Evolutionary conservation across 2,888 invertebrate species (phyloP), one percentile per base, ranked within the genome.

Genomic region (Pseudococcus longispinus): DNA sequence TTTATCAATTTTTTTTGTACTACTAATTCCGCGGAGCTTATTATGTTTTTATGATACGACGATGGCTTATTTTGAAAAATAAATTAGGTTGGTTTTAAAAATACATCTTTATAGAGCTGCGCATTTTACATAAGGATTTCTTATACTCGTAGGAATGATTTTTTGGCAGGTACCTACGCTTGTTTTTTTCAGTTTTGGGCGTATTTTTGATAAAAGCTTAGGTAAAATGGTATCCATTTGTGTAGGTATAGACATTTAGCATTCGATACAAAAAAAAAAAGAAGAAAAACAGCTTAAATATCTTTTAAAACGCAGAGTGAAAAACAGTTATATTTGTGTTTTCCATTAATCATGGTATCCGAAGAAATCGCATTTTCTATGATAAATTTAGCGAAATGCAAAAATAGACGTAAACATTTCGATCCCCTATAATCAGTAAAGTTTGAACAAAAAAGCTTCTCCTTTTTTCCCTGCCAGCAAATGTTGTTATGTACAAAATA

Each of bases 321-420:
- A 70, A 29, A 70, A 70, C 70, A 70, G 26, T 70, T 29, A 18
- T 26, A 29, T 29, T 80, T 80, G 42, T 80, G 42, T 80, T 42
- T 80, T 42, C 77, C 77, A 80, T 80, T 80, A 42, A 42, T 80
- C 77, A 80, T 11, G 32, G 20, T 42, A 42, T 80, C 29, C 13
- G n/a, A 42, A 23, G 77, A 20, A 80, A 80, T 13, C n/a, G 8
- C 42, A 42, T 80, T 37, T 37, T 37, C 0, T 42, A 42, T 80
- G 77, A 80, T 80, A 80, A 80, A 80, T 80, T 80, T 32, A 37
- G 42, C 42, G 32, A 42, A 29, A 80, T 80, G 77, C 42, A 42
- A 80, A 80, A 80, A 80, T 42, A 80, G 77, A 42, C 77, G 77
- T 80, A 20, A 80, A 80, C 29, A 42, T 80, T 80, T 80, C 77